These are phyloP conservation scores for Ctenomys sociabilis DNA, from an alignment of 2,113 vertebrate species.

Conservation along the genomic window DNA sequence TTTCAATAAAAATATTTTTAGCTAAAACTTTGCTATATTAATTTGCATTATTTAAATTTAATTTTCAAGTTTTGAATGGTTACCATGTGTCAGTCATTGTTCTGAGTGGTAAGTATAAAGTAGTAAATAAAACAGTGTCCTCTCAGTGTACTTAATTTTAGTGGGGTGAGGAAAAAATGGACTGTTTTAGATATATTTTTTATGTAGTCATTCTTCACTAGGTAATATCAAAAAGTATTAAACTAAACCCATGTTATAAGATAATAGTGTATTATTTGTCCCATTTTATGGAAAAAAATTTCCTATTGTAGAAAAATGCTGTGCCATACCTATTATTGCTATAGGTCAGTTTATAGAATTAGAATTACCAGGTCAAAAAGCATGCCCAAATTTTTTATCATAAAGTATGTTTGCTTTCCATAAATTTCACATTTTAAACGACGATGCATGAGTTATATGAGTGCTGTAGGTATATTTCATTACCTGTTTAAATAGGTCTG, in stretches of 20 bases:
- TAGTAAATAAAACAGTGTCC: not conserved
- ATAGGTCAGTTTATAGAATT: conserved; percentile 24
- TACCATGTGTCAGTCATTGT: not conserved
- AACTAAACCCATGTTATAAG: not conserved
- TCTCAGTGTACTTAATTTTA: conserved; percentile 17
- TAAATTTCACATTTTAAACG: not conserved
- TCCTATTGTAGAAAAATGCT: not conserved
- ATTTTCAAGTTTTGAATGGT: conserved; percentile 4
- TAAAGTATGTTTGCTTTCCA: not conserved
- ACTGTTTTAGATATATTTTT: not conserved
- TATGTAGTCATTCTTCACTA: not conserved
- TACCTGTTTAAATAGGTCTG: not conserved
- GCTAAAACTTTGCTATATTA: not conserved
- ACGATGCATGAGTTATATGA: not conserved
- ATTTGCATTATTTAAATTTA: not conserved
- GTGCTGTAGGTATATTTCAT: not conserved
- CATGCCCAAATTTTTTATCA: not conserved
- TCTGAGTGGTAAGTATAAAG: conserved; percentile 43
- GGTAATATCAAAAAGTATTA: not conserved
- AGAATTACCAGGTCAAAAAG: conserved; percentile 20
- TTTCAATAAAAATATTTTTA: conserved; percentile 29
- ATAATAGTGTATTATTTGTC: not conserved
- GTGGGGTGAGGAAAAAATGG: not conserved
- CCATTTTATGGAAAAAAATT: conserved; percentile 16
- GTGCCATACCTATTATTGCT: not conserved